A percentile compares a stretch with the other conserved stretches of the same genome.
These are phyloP conservation scores for Rhipidura dahli DNA, from an alignment of 2,113 vertebrate species.

Conservation along the genomic window DNA sequence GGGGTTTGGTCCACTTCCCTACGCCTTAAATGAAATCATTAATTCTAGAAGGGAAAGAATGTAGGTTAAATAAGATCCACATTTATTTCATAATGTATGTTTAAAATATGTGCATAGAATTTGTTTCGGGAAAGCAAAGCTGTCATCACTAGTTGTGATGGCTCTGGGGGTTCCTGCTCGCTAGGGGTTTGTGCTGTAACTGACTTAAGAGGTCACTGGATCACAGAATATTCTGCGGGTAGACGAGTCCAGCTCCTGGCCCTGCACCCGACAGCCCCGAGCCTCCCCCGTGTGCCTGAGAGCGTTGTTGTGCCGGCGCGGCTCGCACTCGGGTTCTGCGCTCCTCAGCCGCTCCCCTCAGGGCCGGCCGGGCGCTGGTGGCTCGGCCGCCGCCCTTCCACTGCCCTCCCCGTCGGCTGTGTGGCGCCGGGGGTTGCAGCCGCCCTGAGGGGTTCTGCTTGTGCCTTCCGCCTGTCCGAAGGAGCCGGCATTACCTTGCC, in stretches of 20 bases:
- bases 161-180: neutral
- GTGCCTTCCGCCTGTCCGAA: fast-evolving
- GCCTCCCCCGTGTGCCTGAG: too few species aligned
- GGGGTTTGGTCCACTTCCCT: neutral
- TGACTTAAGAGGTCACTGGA: neutral
- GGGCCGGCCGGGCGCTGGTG: fast-evolving
- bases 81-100: neutral
- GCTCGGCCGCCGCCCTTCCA: neutral
- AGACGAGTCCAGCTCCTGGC: neutral
- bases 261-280: neutral
- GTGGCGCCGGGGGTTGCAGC: neutral
- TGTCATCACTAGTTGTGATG: neutral
- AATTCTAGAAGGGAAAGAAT: neutral
- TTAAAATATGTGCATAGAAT: neutral
- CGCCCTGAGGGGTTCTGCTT: fast-evolving
- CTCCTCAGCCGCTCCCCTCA: neutral
- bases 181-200: neutral
- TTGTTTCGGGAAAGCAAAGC: neutral
- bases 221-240: neutral
- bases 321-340: too few species aligned
- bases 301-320: too few species aligned
- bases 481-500: fast-evolving
- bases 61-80: neutral
- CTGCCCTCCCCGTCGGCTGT: fast-evolving
- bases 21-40: neutral